Base-by-base conservation (phyloP, 2,797 vertebrate species). In the Esox masquinongy region DNA sequence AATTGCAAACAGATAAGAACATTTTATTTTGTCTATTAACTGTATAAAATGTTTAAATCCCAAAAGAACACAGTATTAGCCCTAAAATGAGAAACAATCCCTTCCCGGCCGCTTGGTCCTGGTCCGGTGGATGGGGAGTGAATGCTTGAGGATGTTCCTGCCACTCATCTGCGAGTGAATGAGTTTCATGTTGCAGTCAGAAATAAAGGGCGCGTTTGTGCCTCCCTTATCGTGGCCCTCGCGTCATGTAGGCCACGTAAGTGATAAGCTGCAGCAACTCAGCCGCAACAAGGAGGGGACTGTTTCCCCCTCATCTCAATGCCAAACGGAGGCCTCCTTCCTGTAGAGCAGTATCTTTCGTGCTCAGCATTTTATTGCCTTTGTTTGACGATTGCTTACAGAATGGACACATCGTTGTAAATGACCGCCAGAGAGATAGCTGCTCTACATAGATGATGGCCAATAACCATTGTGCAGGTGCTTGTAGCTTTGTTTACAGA, bases 201-300 rank as follows among this genome's bases (percentile, higher is more conserved):
- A 78, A 79, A 89, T 83, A 89, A 88, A 87, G 82, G 70, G 77
- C 26, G 78, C 73, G 14, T 81, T 87, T 89, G 86, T 89, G 76
- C 59, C 26, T 31, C 68, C 11, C 83, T 85, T 87, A 86, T 89
- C 85, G 12, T 79, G 80, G 77, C 80, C 73, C 59, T 66, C 74
- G 76, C 77, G 79, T 86, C 79, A 78, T 85, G 86, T 87, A 84
- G 84, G 86, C 84, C 82, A 73, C 73, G 69, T 50, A 77, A 66
- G 82, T 73, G 86, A 89, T 86, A 87, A 88, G 86, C 73, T 47
- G 63, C 75, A 70, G 75, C 63, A 75, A 73, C 70, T 61, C 11
- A 29, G 36, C 75, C 34, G 64, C 76, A 85, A 89, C 83, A 87
- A 87, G 83, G 75, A 80, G 61, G 51, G 82, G 83, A 77, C 84